Percentiles rank a stretch among this genome's conserved stretches.
phyloP scores from a whole-genome alignment of 2,797 vertebrate genomes.

The Pyrocephalus nanus region DNA sequence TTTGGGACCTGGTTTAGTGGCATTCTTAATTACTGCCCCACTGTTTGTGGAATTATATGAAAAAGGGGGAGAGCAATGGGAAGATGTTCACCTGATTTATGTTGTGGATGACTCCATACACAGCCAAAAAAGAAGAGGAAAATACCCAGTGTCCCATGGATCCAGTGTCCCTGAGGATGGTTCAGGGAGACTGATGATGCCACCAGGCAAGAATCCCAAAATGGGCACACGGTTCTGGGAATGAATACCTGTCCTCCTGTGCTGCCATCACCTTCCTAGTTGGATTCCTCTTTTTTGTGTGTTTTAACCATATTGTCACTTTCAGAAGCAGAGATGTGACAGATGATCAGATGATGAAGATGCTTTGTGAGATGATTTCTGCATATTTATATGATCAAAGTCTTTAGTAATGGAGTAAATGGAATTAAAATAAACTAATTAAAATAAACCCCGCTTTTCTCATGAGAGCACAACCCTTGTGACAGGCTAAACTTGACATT shows the following conservation, averaged over 20 bases:
- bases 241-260: not conserved
- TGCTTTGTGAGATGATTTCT: not conserved
- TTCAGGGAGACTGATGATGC: not conserved
- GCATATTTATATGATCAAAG: not conserved
- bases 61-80: not conserved
- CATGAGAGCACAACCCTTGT: not conserved
- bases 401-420: not conserved
- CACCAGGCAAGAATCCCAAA: not conserved
- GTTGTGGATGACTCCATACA: not conserved
- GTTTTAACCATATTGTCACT: not conserved
- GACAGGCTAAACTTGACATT: not conserved
- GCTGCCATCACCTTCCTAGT: not conserved
- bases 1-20: not conserved
- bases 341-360: too few relatives aligned
- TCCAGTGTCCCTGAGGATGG: not conserved
- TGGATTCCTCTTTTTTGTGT: not conserved
- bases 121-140: not conserved
- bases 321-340: not conserved
- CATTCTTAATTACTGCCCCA: accelerated
- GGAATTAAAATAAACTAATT: not conserved
- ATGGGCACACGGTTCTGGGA: not conserved
- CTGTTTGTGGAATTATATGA: not conserved
- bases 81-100: not conserved
- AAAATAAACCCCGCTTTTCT: not conserved
- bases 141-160: accelerated